phyloP scores from a whole-genome alignment of 2,888 invertebrate genomes.

The Eupithecia subfuscata region DNA sequence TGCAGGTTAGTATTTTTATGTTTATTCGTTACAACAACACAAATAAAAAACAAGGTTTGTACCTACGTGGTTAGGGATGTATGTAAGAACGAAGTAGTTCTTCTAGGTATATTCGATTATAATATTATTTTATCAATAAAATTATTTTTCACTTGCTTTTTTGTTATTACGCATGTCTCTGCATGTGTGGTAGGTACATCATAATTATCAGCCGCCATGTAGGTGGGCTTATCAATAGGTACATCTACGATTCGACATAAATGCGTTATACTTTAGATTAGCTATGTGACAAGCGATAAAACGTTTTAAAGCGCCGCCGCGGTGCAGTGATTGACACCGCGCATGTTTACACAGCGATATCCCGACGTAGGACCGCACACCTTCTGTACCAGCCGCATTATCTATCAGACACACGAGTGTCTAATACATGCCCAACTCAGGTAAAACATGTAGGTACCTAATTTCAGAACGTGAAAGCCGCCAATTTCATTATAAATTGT shows the following conservation, averaged over 20 bases:
- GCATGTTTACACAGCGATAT: slow-evolving; percentile 77
- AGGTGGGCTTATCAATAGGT: slow-evolving; percentile 80
- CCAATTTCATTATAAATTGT: slow-evolving; percentile 56
- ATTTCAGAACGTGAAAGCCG: slow-evolving; percentile 41
- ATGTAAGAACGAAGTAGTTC: not conserved
- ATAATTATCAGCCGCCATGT: slow-evolving; percentile 65
- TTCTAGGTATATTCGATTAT: not conserved
- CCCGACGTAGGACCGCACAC: slow-evolving; percentile 63
- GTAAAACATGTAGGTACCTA: slow-evolving; percentile 51
- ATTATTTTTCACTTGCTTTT: not conserved
- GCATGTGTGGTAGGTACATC: slow-evolving; percentile 43
- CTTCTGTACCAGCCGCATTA: slow-evolving; percentile 73
- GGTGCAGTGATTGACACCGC: slow-evolving; percentile 77
- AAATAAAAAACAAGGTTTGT: not conserved
- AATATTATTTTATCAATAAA: not conserved
- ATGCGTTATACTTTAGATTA: slow-evolving; percentile 81
- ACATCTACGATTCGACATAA: slow-evolving; percentile 81
- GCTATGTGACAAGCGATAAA: slow-evolving; percentile 79
- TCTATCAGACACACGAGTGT: slow-evolving; percentile 69
- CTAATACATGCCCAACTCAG: slow-evolving; percentile 47
- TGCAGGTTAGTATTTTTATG: slow-evolving; percentile 9
- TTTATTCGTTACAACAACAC: not conserved
- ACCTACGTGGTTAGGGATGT: not conserved
- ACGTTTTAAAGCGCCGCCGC: slow-evolving; percentile 80
- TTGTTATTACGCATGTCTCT: slow-evolving; percentile 33